Percentiles rank a stretch among this genome's conserved stretches.
Conservation (phyloP, 2,888 invertebrate genomes). For the Labia minor region DNA sequence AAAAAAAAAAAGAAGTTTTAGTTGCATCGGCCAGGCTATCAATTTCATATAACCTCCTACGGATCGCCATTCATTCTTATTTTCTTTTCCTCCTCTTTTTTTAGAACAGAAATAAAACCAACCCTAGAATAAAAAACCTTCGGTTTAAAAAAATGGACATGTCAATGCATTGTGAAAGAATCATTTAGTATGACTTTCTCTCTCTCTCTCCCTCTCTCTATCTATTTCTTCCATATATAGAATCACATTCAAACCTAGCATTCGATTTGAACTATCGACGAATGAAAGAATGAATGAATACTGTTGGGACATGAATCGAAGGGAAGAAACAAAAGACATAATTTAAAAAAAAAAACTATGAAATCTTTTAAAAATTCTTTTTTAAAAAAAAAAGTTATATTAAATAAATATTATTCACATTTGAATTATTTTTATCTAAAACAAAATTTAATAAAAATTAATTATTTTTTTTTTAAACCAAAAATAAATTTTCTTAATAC, state of each 20-base stretch:
- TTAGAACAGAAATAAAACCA: neutral
- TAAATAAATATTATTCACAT: too few relatives aligned
- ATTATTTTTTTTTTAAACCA: too few relatives aligned
- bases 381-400: too few relatives aligned
- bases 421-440: too few relatives aligned
- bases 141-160: constrained; percentile 2
- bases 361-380: too few relatives aligned
- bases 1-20: neutral
- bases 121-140: constrained; percentile 4
- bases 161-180: constrained; percentile 4
- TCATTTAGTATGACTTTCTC: constrained; percentile 1
- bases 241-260: too few relatives aligned
- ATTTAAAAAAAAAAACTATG: neutral
- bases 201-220: too few relatives aligned
- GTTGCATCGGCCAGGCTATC: neutral
- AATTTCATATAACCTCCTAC: neutral
- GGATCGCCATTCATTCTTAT: constrained; percentile 6
- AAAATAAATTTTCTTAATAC: too few relatives aligned
- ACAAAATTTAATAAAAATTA: too few relatives aligned
- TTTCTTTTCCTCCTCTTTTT: neutral
- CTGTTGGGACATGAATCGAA: neutral
- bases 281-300: neutral
- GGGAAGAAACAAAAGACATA: neutral
- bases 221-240: too few relatives aligned
- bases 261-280: neutral